Conservation (phyloP, 2,888 invertebrate genomes). For the Abscondita cerata region DNA sequence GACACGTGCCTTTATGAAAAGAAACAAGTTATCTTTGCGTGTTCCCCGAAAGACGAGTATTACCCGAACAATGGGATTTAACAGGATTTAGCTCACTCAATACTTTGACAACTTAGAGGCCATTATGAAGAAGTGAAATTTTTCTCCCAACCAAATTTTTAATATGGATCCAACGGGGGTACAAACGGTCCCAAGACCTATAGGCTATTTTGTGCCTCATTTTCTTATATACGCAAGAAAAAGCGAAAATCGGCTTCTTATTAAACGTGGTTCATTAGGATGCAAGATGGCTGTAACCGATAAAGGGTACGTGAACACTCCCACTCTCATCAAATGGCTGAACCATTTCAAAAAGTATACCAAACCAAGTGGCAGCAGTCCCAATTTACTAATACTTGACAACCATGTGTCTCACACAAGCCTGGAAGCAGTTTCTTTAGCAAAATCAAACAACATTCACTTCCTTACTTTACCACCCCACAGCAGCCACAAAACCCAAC, state of each 20-base stretch:
- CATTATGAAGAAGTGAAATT: no score
- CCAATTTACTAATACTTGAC: neutral
- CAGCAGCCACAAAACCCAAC: neutral
- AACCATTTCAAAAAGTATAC: neutral
- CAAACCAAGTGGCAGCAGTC: neutral
- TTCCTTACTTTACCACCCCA: neutral
- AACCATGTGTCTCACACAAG: neutral
- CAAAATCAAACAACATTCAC: neutral
- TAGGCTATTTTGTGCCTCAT: constrained; percentile 38
- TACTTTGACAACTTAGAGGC: no score
- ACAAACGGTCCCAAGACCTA: no score
- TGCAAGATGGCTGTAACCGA: neutral
- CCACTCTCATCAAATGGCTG: neutral
- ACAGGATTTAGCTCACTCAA: no score
- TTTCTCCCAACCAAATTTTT: no score
- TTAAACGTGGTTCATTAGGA: neutral
- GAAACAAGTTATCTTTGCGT: neutral
- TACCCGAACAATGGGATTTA: neutral
- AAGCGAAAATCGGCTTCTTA: neutral
- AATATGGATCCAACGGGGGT: no score
- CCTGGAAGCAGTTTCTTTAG: neutral
- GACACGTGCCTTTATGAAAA: neutral
- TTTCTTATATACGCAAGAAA: neutral
- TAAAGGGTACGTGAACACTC: neutral
- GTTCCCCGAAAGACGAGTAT: neutral